Conservation (phyloP, 2,113 vertebrate species). For the Brachypteracias leptosomus region DNA sequence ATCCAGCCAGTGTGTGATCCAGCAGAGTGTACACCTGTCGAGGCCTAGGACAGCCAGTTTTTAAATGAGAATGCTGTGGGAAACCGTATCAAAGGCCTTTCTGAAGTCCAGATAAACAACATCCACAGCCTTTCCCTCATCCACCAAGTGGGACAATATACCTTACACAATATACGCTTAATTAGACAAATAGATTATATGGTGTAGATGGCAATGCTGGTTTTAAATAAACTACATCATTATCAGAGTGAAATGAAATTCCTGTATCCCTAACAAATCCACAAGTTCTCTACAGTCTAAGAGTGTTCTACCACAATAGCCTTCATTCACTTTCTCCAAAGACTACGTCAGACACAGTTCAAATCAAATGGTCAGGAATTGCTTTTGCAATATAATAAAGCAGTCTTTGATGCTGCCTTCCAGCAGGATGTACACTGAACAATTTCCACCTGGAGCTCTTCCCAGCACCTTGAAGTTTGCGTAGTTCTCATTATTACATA, state of each 20-base stretch:
- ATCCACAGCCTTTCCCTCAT: too few relatives aligned
- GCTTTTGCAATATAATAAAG: background rate
- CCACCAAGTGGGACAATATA: background rate
- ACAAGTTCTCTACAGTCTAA: background rate
- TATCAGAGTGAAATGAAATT: background rate
- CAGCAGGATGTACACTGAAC: background rate
- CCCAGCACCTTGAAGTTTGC: background rate
- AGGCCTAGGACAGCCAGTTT: too few relatives aligned
- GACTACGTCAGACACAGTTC: background rate
- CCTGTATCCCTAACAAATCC: background rate
- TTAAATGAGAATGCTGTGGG: too few relatives aligned
- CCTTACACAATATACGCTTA: background rate
- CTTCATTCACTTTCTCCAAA: background rate
- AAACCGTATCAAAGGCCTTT: too few relatives aligned
- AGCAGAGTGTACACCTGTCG: too few relatives aligned
- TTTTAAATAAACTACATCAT: background rate
- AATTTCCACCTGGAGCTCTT: background rate
- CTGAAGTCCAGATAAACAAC: too few relatives aligned
- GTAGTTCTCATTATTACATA: background rate
- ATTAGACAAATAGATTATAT: background rate
- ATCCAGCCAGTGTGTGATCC: too few relatives aligned
- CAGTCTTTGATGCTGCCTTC: background rate
- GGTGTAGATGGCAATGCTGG: background rate
- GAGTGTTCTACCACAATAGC: background rate
- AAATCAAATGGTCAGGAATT: background rate